Percentiles rank a stretch among this genome's conserved stretches.
Conservation (phyloP, 2,113 vertebrate genomes). For the Poicephalus gulielmi region DNA sequence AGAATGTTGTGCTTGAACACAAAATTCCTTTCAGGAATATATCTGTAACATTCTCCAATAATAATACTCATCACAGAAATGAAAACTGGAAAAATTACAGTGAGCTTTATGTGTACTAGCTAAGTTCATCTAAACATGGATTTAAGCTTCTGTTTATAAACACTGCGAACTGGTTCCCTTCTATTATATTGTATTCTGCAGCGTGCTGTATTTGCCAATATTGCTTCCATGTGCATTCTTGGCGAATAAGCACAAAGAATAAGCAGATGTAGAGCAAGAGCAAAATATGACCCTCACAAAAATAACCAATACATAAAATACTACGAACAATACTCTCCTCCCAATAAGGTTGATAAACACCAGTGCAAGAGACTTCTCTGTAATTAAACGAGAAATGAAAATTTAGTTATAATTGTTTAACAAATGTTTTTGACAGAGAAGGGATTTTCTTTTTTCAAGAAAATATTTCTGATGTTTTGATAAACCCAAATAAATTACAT, state of each 20-base stretch:
- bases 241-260: neutral
- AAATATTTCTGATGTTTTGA: neutral
- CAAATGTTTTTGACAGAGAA: neutral
- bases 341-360: neutral
- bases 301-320: neutral
- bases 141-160: neutral
- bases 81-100: neutral
- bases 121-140: neutral
- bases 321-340: neutral
- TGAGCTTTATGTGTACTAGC: neutral
- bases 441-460: neutral
- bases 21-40: neutral
- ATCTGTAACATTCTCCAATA: neutral
- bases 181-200: neutral
- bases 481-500: neutral
- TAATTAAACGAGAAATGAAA: neutral
- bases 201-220: neutral
- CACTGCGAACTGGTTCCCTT: neutral
- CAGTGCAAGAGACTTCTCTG: neutral
- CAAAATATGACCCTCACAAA: neutral
- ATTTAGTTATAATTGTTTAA: neutral
- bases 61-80: neutral
- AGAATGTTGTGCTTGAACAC: neutral
- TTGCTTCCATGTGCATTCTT: neutral
- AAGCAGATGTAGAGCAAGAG: neutral